These are phyloP conservation scores for Apamea anceps DNA, from an alignment of 2,888 invertebrate genomes.

Conservation along the genomic window DNA sequence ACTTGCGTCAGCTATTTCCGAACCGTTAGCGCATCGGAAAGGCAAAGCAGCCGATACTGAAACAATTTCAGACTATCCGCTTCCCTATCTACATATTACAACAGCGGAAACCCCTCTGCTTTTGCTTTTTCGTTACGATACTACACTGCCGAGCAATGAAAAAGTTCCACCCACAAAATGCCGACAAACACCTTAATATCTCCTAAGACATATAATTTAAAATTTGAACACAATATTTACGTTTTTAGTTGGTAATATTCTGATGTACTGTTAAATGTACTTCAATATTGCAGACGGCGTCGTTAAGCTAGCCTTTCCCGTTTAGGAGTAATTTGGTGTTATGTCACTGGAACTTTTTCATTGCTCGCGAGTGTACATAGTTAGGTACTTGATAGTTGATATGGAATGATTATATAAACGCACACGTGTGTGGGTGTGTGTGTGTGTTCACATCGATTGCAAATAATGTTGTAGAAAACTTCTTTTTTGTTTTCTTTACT, in stretches of 20 bases:
- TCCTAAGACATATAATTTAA: too few relatives aligned
- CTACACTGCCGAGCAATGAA: too few relatives aligned
- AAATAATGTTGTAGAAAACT: constrained; percentile 1
- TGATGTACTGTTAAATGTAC: too few relatives aligned
- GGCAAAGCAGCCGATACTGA: constrained; percentile 50
- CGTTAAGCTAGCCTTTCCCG: too few relatives aligned
- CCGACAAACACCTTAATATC: too few relatives aligned
- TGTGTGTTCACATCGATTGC: background rate
- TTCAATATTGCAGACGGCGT: too few relatives aligned
- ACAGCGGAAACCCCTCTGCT: constrained; percentile 12
- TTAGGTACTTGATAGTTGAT: background rate
- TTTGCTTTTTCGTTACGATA: constrained; percentile 28
- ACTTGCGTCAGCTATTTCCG: constrained; percentile 45
- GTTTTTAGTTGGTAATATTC: too few relatives aligned
- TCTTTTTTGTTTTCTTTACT: background rate
- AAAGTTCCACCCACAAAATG: too few relatives aligned
- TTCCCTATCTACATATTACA: constrained; percentile 47
- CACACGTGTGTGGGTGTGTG: constrained; percentile 23
- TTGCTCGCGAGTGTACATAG: too few relatives aligned
- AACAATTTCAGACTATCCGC: constrained; percentile 50
- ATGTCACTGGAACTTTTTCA: too few relatives aligned
- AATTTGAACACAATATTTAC: too few relatives aligned
- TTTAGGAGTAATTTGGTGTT: too few relatives aligned
- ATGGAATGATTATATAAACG: background rate
- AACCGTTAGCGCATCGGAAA: constrained; percentile 40